phyloP scores from a whole-genome alignment of 2,888 invertebrate genomes.

The Maniola hyperantus region DNA sequence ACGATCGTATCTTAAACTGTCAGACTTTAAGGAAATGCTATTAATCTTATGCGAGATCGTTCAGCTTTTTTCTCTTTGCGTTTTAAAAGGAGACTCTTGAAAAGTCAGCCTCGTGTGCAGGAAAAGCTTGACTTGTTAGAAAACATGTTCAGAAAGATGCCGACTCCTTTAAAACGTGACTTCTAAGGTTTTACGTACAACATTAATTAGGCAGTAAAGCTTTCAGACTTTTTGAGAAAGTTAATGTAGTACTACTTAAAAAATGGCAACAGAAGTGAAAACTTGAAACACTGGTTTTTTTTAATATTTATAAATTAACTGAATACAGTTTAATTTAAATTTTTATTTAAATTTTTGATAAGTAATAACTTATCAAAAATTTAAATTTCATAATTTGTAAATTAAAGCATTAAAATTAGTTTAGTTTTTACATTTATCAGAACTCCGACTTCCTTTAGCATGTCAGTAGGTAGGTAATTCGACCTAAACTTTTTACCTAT shows the following conservation, averaged over 20 bases:
- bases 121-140: slow-evolving; percentile 19
- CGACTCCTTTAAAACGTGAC: slow-evolving; percentile 14
- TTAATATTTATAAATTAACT: no score
- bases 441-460: no score
- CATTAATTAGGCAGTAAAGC: slow-evolving; percentile 11
- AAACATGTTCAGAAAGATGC: slow-evolving; percentile 13
- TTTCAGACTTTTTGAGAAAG: slow-evolving; percentile 1
- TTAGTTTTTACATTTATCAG: no score
- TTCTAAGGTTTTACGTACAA: not conserved
- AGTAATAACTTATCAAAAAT: no score
- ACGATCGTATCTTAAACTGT: not conserved
- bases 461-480: no score
- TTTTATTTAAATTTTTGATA: no score
- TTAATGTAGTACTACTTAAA: not conserved
- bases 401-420: no score
- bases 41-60: slow-evolving; percentile 35
- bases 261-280: no score
- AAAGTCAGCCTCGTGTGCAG: slow-evolving; percentile 20
- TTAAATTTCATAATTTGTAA: no score
- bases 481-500: no score
- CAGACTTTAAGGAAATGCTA: slow-evolving; percentile 31
- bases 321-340: no score
- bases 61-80: slow-evolving; percentile 32
- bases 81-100: slow-evolving; percentile 29
- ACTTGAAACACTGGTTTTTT: no score